Evolutionary conservation across 2,888 invertebrate species (phyloP), one percentile per base, ranked within the genome.

Genomic region (Sympetrum striolatum): DNA sequence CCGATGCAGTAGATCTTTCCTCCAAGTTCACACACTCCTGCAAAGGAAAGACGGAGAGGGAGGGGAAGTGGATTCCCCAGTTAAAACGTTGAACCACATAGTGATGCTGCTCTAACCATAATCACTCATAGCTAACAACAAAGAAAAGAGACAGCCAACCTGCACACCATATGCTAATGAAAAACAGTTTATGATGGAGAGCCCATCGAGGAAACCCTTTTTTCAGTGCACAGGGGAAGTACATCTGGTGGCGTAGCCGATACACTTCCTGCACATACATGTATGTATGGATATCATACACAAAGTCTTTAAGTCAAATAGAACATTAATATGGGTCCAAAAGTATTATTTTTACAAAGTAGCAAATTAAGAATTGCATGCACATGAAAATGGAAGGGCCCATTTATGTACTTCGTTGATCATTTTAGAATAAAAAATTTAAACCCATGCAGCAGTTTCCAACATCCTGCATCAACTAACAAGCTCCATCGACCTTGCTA

Each of bases 1-100:
- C 98, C 97, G 91, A 98, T 95, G 93, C 97, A 96, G 94, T 96
- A 97, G 92, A 97, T 94, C 92, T 95, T 95, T 39, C 95, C 95
- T 91, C 96, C 95, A 92, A 96, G 93, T 92, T 95, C 95, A 92
- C 96, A 96, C 81, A 96, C 96, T 90, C 96, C 96, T 93, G 93
- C 91, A 93, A 92, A 91, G 91, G 90, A n/a, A 82, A 53, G 35
- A 58, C 22, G 60, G 60, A 86, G 64, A 44, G 86, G 86, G 35
- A 86, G n/a, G 60, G 86, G 86, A 60, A 8, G 37, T 37, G 60
- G 39, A 12, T 2, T 22, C 25, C 37, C 8, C 35, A 31, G 37
- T 86, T 37, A 60, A 60, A 39, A 12, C 15, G 2, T 35, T 60
- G 39, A 60, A 3, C 86, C 22, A 64, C 12, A 12, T 37, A 86